Conservation (phyloP, 2,797 vertebrate genomes). For the Hafferia zeledoni region DNA sequence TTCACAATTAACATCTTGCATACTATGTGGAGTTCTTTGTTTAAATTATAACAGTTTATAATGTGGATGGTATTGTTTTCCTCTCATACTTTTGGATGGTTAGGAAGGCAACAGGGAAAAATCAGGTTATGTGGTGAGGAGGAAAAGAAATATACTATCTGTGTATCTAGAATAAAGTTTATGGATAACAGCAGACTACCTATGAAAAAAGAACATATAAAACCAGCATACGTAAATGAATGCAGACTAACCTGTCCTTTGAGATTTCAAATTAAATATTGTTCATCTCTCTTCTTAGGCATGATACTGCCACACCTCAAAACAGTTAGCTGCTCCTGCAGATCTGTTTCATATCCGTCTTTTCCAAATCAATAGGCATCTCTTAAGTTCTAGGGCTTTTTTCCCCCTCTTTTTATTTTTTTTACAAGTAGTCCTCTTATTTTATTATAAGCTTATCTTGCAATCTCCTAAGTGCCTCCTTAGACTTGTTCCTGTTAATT, state of each 20-base stretch:
- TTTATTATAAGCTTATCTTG: not conserved
- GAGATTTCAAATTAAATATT: slow-evolving; percentile 12
- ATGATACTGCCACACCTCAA: not conserved
- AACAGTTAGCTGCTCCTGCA: not conserved
- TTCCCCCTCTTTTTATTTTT: not conserved
- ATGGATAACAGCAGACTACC: not conserved
- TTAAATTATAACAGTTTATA: not conserved
- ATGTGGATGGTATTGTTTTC: not conserved
- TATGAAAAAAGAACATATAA: not conserved
- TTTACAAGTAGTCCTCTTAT: not conserved
- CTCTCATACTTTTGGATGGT: not conserved
- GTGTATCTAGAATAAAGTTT: not conserved
- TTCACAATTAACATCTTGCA: not conserved
- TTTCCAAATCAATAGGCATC: not conserved
- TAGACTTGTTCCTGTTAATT: not conserved
- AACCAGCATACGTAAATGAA: not conserved
- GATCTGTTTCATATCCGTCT: not conserved
- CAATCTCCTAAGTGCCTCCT: not conserved
- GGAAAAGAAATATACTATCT: not conserved
- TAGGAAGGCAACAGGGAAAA: not conserved
- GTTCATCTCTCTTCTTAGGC: not conserved
- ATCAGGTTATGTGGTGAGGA: not conserved
- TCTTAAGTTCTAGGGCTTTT: not conserved
- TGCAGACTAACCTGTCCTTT: slow-evolving; percentile 46
- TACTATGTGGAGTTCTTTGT: not conserved